Conservation (phyloP, 2,888 invertebrate species). For the Phasia obesa region DNA sequence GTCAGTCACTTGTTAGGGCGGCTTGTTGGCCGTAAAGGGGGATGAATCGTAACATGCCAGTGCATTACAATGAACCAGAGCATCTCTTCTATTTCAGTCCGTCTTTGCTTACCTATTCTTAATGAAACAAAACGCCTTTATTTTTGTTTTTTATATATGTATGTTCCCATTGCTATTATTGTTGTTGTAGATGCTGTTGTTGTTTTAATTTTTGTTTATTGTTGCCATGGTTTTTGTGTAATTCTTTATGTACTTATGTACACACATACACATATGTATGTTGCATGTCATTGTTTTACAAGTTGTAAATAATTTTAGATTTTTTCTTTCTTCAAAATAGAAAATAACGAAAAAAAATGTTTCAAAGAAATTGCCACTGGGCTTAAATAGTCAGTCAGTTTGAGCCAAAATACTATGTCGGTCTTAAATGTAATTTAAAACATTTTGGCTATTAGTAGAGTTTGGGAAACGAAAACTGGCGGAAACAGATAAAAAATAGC, state of each 20-base stretch:
- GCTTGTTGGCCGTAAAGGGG: not conserved
- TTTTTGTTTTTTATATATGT: too few species aligned
- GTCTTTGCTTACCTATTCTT: not conserved
- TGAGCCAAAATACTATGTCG: not conserved
- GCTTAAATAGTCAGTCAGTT: constrained; percentile 34
- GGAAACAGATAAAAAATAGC: too few species aligned
- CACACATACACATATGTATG: too few species aligned
- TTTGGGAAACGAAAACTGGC: too few species aligned
- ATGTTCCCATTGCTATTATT: constrained; percentile 33
- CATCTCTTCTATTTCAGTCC: not conserved
- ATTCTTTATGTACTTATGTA: not conserved
- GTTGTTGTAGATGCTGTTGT: constrained; percentile 25
- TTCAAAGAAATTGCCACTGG: constrained; percentile 54
- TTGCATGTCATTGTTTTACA: not conserved
- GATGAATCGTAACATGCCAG: not conserved
- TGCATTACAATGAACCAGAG: constrained; percentile 5
- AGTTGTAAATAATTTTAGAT: constrained; percentile 11
- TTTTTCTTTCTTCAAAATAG: constrained; percentile 4
- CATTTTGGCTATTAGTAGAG: too few species aligned
- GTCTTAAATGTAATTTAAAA: too few species aligned
- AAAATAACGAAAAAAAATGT: constrained; percentile 2
- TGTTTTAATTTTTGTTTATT: constrained; percentile 23
- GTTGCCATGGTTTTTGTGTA: constrained; percentile 55
- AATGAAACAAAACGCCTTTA: constrained; percentile 29
- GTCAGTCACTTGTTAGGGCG: not conserved